phyloP scores from a whole-genome alignment of 2,797 vertebrate genomes.

The Alcedo atthis region DNA sequence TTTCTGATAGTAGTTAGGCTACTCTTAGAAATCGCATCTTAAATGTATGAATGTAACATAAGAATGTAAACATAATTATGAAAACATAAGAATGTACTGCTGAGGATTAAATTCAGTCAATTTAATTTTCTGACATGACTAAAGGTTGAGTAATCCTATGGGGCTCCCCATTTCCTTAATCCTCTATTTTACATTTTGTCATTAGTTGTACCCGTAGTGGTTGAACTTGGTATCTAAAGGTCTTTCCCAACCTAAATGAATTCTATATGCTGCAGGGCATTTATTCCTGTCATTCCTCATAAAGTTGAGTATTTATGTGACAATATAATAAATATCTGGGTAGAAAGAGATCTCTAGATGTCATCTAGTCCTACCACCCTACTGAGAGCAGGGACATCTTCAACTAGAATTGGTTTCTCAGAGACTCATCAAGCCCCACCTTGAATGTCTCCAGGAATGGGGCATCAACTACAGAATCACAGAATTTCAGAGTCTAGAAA shows the following conservation, averaged over 20 bases:
- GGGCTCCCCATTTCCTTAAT: not conserved
- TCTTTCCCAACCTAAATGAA: not conserved
- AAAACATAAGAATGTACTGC: not conserved
- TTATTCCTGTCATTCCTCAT: not conserved
- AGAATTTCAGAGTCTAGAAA: too few relatives aligned
- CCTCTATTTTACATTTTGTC: not conserved
- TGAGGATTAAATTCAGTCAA: not conserved
- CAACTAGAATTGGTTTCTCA: too few relatives aligned
- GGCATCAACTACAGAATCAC: too few relatives aligned
- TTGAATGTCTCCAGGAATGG: too few relatives aligned
- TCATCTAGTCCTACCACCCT: too few relatives aligned
- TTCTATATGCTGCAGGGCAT: not conserved
- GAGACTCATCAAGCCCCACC: too few relatives aligned
- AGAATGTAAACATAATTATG: too few relatives aligned
- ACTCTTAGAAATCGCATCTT: too few relatives aligned
- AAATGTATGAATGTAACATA: too few relatives aligned
- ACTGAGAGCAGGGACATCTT: too few relatives aligned
- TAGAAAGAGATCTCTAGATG: too few relatives aligned
- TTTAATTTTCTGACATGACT: not conserved
- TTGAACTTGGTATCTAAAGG: not conserved
- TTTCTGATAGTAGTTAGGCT: too few relatives aligned
- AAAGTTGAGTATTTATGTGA: not conserved
- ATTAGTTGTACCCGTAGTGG: accelerated
- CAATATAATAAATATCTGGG: not conserved
- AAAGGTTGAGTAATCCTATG: not conserved